Conservation (phyloP, 2,888 invertebrate species). For the Ophion slaviceki region DNA sequence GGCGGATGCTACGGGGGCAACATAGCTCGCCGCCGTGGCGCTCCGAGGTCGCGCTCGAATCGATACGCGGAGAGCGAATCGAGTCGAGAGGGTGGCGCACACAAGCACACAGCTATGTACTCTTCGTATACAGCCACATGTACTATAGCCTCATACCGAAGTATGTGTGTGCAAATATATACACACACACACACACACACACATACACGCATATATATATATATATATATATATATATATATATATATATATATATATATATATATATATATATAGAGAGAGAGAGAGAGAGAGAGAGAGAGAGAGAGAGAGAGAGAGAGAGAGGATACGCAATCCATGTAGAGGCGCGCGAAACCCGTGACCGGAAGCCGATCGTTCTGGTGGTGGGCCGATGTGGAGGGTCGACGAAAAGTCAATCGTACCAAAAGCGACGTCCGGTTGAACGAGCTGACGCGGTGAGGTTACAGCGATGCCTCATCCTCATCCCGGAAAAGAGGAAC, state of each 20-base stretch:
- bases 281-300: too few species aligned
- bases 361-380: constrained; percentile 79
- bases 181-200: too few species aligned
- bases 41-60: constrained; percentile 72
- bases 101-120: constrained; percentile 51
- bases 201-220: too few species aligned
- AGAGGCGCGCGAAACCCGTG: constrained; percentile 71
- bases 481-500: constrained; percentile 76
- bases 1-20: constrained; percentile 56
- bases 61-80: constrained; percentile 71
- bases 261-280: too few species aligned
- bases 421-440: constrained; percentile 77
- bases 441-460: constrained; percentile 59
- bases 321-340: constrained; percentile 18
- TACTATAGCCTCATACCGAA: constrained; percentile 5
- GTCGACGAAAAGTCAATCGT: constrained; percentile 61
- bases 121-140: constrained; percentile 39
- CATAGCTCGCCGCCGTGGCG: constrained; percentile 68
- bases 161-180: too few species aligned
- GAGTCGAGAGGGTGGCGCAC: constrained; percentile 72
- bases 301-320: too few species aligned
- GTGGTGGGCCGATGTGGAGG: constrained; percentile 69
- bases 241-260: constrained; percentile 1
- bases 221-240: constrained; percentile 23
- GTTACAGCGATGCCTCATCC: constrained; percentile 71